Conservation (phyloP, 2,113 vertebrate species). For the Apodemus speciosus region DNA sequence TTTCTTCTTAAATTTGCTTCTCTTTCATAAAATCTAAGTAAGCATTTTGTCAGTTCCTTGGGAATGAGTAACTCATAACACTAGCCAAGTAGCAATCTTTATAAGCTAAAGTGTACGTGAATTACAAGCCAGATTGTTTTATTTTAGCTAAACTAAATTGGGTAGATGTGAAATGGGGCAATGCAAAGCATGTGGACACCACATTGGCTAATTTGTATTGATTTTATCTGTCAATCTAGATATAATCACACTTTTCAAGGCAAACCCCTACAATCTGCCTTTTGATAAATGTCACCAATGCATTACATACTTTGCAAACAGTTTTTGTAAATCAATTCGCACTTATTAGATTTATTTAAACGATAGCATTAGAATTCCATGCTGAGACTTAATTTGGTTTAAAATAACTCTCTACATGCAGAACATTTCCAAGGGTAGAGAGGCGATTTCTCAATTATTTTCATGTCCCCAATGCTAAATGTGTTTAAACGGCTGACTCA, state of each 20-base stretch:
- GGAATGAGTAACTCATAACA: conserved; percentile 39
- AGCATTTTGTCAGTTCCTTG: neutral
- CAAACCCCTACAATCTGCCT: conserved; percentile 69
- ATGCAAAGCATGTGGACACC: conserved; percentile 34
- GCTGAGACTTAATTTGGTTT: conserved; percentile 76
- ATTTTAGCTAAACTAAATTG: conserved; percentile 49
- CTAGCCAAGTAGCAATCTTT: neutral
- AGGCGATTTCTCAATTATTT: conserved; percentile 72
- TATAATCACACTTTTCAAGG: conserved; percentile 62
- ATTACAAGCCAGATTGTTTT: conserved; percentile 43
- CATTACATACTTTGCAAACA: conserved; percentile 66
- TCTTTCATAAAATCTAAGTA: conserved; percentile 16
- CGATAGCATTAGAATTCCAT: conserved; percentile 75
- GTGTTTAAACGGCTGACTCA: conserved; percentile 66
- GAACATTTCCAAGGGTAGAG: conserved; percentile 70
- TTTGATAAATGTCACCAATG: conserved; percentile 65
- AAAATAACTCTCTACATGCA: conserved; percentile 73
- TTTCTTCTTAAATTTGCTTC: neutral
- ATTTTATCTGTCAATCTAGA: conserved; percentile 69
- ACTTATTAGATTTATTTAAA: conserved; percentile 80
- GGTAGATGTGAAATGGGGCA: conserved; percentile 2
- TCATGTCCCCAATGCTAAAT: conserved; percentile 57
- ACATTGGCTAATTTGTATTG: conserved; percentile 65
- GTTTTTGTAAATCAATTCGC: conserved; percentile 68
- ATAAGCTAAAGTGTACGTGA: conserved; percentile 46